Percentiles rank a stretch among this genome's conserved stretches.
These are phyloP conservation scores for Callospermophilus lateralis DNA, from an alignment of 2,113 vertebrate species.

Conservation along the genomic window DNA sequence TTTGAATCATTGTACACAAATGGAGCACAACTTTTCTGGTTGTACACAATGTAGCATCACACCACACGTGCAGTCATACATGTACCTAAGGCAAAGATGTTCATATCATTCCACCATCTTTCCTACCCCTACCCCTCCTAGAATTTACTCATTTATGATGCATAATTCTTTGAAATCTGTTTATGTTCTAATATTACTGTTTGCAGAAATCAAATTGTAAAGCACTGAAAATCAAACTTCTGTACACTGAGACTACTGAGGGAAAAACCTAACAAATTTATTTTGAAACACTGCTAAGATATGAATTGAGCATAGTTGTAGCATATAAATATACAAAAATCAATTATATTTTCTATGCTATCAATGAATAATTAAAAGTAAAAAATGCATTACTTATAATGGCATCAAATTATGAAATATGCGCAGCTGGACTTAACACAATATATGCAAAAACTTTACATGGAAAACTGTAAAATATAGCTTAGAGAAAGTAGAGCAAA, in stretches of 20 bases:
- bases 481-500: not conserved
- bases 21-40: too few relatives aligned
- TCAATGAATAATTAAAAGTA: not conserved
- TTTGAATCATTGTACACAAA: too few relatives aligned
- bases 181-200: not conserved
- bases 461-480: not conserved
- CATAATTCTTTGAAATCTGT: slow-evolving; percentile 4
- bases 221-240: not conserved
- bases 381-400: not conserved
- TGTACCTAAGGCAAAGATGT: too few relatives aligned
- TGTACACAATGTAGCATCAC: too few relatives aligned
- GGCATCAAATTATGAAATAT: not conserved
- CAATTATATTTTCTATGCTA: not conserved
- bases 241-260: not conserved
- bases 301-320: not conserved
- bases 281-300: not conserved
- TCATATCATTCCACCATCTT: too few relatives aligned
- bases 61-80: too few relatives aligned
- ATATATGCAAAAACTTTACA: not conserved
- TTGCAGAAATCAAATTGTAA: not conserved
- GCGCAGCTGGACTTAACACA: not conserved
- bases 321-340: not conserved
- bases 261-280: not conserved
- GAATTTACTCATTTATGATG: not conserved
- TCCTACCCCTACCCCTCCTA: not conserved